These are phyloP conservation scores for Opisthograptis luteolata DNA, from an alignment of 2,888 invertebrate species.

Conservation along the genomic window DNA sequence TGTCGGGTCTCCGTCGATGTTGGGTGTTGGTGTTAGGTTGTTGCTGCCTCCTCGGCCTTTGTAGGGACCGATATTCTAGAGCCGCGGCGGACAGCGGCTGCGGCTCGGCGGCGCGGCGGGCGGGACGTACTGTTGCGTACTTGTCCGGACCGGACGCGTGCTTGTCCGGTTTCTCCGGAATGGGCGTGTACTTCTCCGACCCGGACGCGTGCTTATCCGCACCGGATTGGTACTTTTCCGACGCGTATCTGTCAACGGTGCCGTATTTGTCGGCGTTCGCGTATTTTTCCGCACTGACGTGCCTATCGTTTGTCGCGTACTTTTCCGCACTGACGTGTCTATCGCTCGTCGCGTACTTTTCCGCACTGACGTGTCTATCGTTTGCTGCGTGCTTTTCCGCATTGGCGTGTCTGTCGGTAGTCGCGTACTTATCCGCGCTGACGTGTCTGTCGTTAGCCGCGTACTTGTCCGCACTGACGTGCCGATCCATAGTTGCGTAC, in stretches of 20 bases:
- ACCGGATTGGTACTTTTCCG: slow-evolving; percentile 32
- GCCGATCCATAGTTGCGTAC: slow-evolving; percentile 6
- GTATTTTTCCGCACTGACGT: slow-evolving; percentile 4
- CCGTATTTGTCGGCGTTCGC: slow-evolving; percentile 6
- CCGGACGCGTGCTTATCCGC: background rate
- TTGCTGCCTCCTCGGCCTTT: slow-evolving; percentile 75
- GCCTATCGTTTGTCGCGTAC: background rate
- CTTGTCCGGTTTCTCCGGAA: slow-evolving; percentile 33
- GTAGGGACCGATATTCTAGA: slow-evolving; percentile 85
- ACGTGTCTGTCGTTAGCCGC: slow-evolving; percentile 4
- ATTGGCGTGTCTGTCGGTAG: slow-evolving; percentile 9
- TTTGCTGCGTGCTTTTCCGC: slow-evolving; percentile 4
- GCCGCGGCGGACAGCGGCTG: slow-evolving; percentile 83
- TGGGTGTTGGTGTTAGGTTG: slow-evolving; percentile 41
- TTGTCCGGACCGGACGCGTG: slow-evolving; percentile 52
- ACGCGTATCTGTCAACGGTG: background rate
- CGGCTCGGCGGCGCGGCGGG: slow-evolving; percentile 65
- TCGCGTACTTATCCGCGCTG: slow-evolving; percentile 5
- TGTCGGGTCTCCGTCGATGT: slow-evolving; percentile 44
- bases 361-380: background rate
- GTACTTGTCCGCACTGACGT: slow-evolving; percentile 5
- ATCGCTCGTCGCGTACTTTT: slow-evolving; percentile 4
- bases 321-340: slow-evolving; percentile 4
- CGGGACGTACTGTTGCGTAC: slow-evolving; percentile 75
- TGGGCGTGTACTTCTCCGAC: slow-evolving; percentile 50